phyloP scores from a whole-genome alignment of 1,140 invertebrate genomes.

The Agrilus planipennis region DNA sequence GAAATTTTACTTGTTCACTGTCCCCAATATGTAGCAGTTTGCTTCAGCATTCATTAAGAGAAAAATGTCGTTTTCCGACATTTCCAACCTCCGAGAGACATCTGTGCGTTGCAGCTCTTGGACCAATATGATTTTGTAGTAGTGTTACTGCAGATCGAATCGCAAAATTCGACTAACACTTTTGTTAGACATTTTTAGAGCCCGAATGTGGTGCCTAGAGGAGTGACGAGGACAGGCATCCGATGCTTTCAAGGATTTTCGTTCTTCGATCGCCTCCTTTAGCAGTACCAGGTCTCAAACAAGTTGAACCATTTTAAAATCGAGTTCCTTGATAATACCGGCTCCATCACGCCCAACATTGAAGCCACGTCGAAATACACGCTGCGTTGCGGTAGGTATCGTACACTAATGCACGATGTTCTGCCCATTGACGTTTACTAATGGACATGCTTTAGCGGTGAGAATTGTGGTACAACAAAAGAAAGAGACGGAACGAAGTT shows the following conservation, averaged over 20 bases:
- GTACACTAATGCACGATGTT: constrained; percentile 9
- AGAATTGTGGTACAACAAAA: too few species aligned
- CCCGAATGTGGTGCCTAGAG: too few species aligned
- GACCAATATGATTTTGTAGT: not conserved
- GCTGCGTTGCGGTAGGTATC: constrained; percentile 5
- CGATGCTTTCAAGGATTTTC: constrained; percentile 12
- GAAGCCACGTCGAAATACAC: constrained; percentile 7
- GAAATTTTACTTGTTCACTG: too few species aligned
- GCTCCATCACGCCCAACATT: too few species aligned
- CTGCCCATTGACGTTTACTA: too few species aligned
- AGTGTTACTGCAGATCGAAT: constrained; percentile 1
- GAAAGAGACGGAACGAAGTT: too few species aligned
- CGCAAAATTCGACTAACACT: too few species aligned
- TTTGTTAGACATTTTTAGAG: too few species aligned
- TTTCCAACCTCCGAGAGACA: not conserved
- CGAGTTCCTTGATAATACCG: constrained; percentile 5
- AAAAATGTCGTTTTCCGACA: not conserved
- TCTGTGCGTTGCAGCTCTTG: not conserved
- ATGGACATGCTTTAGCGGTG: too few species aligned
- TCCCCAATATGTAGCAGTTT: constrained; percentile 22
- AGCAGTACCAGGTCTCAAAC: too few species aligned
- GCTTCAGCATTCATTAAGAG: constrained; percentile 18
- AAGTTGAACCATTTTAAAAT: constrained; percentile 11
- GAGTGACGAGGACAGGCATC: too few species aligned
- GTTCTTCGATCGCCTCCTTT: constrained; percentile 12